Evolutionary conservation across 2,113 vertebrate genomes (phyloP), one percentile per base, ranked within the genome.

Genomic region (Plestiodon gilberti): DNA sequence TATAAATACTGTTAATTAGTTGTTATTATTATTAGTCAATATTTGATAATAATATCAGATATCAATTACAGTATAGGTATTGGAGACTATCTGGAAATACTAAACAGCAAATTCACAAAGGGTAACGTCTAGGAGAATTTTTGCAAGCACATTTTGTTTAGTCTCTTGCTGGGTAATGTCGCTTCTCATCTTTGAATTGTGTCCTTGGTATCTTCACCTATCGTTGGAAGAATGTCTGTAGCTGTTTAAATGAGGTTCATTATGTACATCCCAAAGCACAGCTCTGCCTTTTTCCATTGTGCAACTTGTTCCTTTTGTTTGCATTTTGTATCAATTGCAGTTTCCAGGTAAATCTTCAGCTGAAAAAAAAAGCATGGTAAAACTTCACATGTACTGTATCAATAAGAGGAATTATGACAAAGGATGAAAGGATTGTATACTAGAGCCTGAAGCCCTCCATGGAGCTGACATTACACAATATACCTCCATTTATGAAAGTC

Each of bases 381-480:
- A 80, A 76, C 83, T 83, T 82, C 78, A 11, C 67, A 82, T 61
- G 38, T n/a, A n/a, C n/a, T 48, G 43, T 83, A 23, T 77, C 23
- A 87, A 61, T n/a, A 5, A 88, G 33, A 78, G 71, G 38, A 40
- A 88, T 76, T 77, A 23, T 48, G 40, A 86, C 2, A 88, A 81
- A 85, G 20, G 11, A 90, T 87, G 88, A 84, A 91, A 85, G 67
- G 87, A 55, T 9, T 61, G 59, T 73, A 28, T 64, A 73, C 78
- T 88, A 87, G 77, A 35, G 35, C 76, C 79, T 62, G 84, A 85
- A 90, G 57, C 18, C 65, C 76, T 78, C 70, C 55, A 17, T 84
- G 59, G 76, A 89, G 82, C 71, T 88, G 82, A 64, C 78, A n/a
- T 84, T 87, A 82, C 23, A 81, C 25, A 89, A 84, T 20, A 62